Evolutionary conservation across 2,797 vertebrate genomes (phyloP).

Genomic region (Cynodonichthys magdalenae): DNA sequence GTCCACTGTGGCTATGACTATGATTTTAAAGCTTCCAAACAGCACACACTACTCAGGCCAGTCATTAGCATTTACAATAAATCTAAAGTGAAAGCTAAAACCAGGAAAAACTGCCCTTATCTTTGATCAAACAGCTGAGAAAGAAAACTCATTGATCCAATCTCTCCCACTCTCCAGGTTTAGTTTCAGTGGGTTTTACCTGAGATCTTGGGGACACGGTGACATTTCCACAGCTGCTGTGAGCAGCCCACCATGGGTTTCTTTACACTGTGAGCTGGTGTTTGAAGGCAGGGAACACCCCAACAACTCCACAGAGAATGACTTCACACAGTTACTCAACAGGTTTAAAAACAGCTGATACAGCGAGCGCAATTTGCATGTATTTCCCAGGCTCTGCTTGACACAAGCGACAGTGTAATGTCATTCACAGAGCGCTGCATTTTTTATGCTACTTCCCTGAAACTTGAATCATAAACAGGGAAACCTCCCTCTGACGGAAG

Average conservation of each 20-base stretch:
- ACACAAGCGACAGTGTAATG: slow-evolving; percentile 28
- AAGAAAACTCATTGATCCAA: slow-evolving; percentile 16
- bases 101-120: slow-evolving; percentile 34
- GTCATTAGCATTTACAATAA: not conserved
- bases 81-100: slow-evolving; percentile 43
- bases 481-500: slow-evolving; percentile 57
- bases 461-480: slow-evolving; percentile 34
- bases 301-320: slow-evolving; percentile 38
- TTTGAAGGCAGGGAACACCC: slow-evolving; percentile 39
- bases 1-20: not conserved
- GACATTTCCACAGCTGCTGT: slow-evolving; percentile 52
- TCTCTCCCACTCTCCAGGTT: slow-evolving; percentile 29
- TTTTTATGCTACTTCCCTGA: slow-evolving; percentile 63
- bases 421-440: slow-evolving; percentile 43
- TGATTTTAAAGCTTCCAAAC: too few species aligned
- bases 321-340: slow-evolving; percentile 19
- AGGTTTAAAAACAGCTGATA: slow-evolving; percentile 26
- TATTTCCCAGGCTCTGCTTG: slow-evolving; percentile 51
- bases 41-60: not conserved
- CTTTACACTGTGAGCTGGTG: slow-evolving; percentile 5
- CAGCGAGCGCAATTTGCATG: slow-evolving; percentile 66
- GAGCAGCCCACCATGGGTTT: slow-evolving; percentile 7
- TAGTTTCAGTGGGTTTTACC: slow-evolving; percentile 27
- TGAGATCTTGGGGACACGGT: slow-evolving; percentile 10
- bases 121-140: slow-evolving; percentile 16